These are phyloP conservation scores for Neodiprion lecontei DNA, from an alignment of 1,140 invertebrate species.

Conservation along the genomic window DNA sequence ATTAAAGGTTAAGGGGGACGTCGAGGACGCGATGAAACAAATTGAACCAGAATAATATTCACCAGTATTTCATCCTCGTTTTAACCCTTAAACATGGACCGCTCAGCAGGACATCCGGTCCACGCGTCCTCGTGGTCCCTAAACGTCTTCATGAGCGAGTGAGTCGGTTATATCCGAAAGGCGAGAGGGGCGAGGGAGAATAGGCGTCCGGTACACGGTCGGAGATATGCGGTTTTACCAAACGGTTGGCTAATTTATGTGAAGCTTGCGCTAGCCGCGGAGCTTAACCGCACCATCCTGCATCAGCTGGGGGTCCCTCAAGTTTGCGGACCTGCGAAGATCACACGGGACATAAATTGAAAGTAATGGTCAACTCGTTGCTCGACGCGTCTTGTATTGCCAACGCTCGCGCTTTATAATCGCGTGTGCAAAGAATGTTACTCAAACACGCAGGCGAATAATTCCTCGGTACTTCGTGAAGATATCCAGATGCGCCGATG, in stretches of 20 bases:
- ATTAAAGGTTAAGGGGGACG: neutral
- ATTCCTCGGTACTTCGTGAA: too few relatives aligned
- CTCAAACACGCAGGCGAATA: too few relatives aligned
- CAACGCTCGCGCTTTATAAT: neutral
- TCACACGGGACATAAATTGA: constrained; percentile 55
- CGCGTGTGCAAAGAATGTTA: too few relatives aligned
- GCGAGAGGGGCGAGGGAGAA: too few relatives aligned
- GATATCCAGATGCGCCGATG: too few relatives aligned
- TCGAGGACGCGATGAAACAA: neutral
- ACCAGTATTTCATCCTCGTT: constrained; percentile 3
- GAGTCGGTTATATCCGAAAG: neutral
- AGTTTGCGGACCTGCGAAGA: constrained; percentile 46
- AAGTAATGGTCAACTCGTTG: constrained; percentile 48
- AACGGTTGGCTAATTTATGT: neutral
- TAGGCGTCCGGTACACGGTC: too few relatives aligned
- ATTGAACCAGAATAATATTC: neutral
- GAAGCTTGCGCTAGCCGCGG: neutral
- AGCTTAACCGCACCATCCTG: neutral
- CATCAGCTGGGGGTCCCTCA: constrained; percentile 46
- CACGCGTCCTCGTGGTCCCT: neutral
- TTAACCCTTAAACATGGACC: neutral
- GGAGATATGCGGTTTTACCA: neutral
- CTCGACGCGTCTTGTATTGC: neutral
- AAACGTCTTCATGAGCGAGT: neutral
- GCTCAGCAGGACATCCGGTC: constrained; percentile 1